Percentiles rank a stretch among this genome's conserved stretches.
These are phyloP conservation scores for Erpetoichthys calabaricus DNA, from an alignment of 2,797 vertebrate genomes.

Conservation along the genomic window DNA sequence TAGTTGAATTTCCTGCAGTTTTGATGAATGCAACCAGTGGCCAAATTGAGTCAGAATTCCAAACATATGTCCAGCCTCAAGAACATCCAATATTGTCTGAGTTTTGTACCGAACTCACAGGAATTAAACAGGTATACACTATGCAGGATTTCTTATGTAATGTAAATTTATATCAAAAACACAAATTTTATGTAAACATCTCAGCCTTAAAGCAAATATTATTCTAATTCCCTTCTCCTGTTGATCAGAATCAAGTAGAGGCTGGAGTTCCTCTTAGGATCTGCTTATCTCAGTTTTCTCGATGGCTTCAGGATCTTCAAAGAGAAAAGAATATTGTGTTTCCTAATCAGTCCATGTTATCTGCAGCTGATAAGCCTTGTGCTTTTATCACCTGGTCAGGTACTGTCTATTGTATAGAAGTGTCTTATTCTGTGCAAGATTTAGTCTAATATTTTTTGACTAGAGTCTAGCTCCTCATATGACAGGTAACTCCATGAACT, in stretches of 20 bases:
- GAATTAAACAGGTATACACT: constrained; percentile 67
- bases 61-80: constrained; percentile 75
- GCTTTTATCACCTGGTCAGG: constrained; percentile 92
- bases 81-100: constrained; percentile 70
- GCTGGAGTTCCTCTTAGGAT: constrained; percentile 72
- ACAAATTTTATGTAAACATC: too few species aligned
- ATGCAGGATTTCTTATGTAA: too few species aligned
- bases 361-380: constrained; percentile 43
- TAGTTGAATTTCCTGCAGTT: constrained; percentile 88
- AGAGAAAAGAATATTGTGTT: constrained; percentile 61
- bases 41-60: constrained; percentile 74
- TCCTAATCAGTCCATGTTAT: background rate
- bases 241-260: constrained; percentile 66
- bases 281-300: constrained; percentile 73
- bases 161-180: too few species aligned
- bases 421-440: too few species aligned
- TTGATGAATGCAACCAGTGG: constrained; percentile 67
- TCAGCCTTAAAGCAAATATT: too few species aligned
- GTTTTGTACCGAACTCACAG: constrained; percentile 81
- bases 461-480: too few species aligned
- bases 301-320: constrained; percentile 70
- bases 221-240: background rate
- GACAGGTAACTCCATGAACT: too few species aligned
- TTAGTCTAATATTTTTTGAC: too few species aligned
- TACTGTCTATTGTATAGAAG: constrained; percentile 20